Evolutionary conservation across 2,888 invertebrate genomes (phyloP).

Genomic region (Scrobipalpa atriplicella): DNA sequence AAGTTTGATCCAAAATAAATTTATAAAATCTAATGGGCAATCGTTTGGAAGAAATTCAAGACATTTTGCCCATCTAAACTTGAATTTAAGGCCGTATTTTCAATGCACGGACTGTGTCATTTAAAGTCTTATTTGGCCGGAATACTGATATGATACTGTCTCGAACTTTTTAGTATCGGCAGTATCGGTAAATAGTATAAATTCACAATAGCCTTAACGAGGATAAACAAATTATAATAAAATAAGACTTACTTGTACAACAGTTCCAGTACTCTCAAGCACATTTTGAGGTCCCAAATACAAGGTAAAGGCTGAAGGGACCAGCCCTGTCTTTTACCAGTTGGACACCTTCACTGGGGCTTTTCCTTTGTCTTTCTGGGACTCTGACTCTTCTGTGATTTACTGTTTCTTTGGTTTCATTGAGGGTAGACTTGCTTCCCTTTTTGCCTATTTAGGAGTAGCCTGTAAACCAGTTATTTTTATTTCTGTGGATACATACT

Average conservation of each 20-base stretch:
- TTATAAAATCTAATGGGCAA: no score
- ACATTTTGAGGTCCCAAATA: conserved; percentile 64
- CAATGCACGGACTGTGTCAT: no score
- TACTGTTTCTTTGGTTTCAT: conserved; percentile 59
- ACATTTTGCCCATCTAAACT: no score
- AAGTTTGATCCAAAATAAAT: no score
- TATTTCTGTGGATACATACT: no score
- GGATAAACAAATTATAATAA: not conserved
- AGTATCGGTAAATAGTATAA: no score
- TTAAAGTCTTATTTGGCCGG: no score
- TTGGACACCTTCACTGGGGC: conserved; percentile 54
- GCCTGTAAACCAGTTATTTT: conserved; percentile 42
- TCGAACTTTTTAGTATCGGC: no score
- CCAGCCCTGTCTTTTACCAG: conserved; percentile 63
- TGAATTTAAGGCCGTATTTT: no score
- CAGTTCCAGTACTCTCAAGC: conserved; percentile 60
- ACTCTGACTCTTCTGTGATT: conserved; percentile 60
- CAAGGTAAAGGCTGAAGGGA: conserved; percentile 67
- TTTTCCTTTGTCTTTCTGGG: conserved; percentile 61
- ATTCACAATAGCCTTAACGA: no score
- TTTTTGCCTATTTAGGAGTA: conserved; percentile 60
- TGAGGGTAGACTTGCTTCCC: conserved; percentile 54
- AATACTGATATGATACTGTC: no score
- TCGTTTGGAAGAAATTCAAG: no score
- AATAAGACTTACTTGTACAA: conserved; percentile 57